Evolutionary conservation across 2,113 vertebrate species (phyloP).

Genomic region (Seriola rivoliana): DNA sequence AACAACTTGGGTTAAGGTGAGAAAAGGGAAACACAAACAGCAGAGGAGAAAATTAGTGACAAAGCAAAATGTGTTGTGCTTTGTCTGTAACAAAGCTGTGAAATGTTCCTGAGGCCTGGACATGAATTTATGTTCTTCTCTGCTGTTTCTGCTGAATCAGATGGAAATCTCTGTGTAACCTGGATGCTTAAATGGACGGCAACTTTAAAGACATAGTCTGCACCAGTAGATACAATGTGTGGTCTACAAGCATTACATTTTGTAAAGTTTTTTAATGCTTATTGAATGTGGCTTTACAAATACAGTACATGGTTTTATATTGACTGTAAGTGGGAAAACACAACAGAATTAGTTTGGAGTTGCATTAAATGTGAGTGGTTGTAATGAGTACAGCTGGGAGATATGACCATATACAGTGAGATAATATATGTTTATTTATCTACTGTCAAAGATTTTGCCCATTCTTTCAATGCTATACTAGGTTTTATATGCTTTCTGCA

Average conservation of each 20-base stretch:
- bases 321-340: not conserved
- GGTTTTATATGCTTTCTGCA: too few relatives aligned
- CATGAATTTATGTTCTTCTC: conserved; percentile 14
- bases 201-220: not conserved
- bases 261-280: not conserved
- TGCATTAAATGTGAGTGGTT: too few relatives aligned
- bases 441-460: too few relatives aligned
- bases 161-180: not conserved
- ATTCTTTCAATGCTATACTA: too few relatives aligned
- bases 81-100: conserved; percentile 18
- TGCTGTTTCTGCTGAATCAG: conserved; percentile 50
- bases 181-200: not conserved
- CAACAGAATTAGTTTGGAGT: too few relatives aligned
- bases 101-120: conserved; percentile 32
- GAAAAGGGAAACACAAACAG: not conserved
- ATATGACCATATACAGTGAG: too few relatives aligned
- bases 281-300: not conserved
- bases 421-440: too few relatives aligned
- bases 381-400: too few relatives aligned
- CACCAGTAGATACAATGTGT: not conserved
- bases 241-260: not conserved
- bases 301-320: not conserved
- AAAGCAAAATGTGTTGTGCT: conserved; percentile 24
- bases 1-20: conserved; percentile 25
- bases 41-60: conserved; percentile 37